These are phyloP conservation scores for Choloepus hoffmanni DNA, from an alignment of 2,113 vertebrate genomes.

Conservation along the genomic window DNA sequence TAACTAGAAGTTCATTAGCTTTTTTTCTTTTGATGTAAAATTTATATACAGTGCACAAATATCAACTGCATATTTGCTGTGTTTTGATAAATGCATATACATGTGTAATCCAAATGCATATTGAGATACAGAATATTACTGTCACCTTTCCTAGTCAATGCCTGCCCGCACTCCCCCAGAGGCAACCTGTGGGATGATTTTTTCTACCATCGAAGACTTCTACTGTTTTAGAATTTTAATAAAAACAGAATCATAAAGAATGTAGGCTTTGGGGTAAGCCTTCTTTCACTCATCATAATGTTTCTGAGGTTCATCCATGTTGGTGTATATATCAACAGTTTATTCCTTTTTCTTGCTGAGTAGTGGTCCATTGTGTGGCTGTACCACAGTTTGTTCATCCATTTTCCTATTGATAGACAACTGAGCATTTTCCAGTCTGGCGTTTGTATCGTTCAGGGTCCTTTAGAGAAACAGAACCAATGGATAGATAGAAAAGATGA, in stretches of 20 bases:
- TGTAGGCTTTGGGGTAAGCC: no score
- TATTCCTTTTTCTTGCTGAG: no score
- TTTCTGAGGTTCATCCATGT: not conserved
- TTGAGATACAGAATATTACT: not conserved
- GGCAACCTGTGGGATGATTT: not conserved
- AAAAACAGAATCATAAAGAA: not conserved
- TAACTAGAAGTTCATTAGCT: not conserved
- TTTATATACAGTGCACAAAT: not conserved
- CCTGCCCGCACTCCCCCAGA: not conserved
- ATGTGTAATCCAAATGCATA: no score
- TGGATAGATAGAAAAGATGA: no score
- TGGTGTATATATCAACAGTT: no score
- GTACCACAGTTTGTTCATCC: not conserved
- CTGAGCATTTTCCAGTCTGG: not conserved
- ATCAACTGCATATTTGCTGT: not conserved
- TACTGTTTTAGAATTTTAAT: not conserved
- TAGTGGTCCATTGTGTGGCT: not conserved
- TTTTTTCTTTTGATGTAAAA: not conserved
- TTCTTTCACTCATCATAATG: not conserved
- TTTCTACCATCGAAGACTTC: not conserved
- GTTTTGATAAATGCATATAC: not conserved
- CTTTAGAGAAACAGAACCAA: no score
- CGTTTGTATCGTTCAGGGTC: no score
- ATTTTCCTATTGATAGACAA: fast-evolving
- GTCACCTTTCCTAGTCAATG: not conserved